Evolutionary conservation across 2,888 invertebrate species (phyloP), one percentile per base, ranked within the genome.

Genomic region (Microchrysa polita): DNA sequence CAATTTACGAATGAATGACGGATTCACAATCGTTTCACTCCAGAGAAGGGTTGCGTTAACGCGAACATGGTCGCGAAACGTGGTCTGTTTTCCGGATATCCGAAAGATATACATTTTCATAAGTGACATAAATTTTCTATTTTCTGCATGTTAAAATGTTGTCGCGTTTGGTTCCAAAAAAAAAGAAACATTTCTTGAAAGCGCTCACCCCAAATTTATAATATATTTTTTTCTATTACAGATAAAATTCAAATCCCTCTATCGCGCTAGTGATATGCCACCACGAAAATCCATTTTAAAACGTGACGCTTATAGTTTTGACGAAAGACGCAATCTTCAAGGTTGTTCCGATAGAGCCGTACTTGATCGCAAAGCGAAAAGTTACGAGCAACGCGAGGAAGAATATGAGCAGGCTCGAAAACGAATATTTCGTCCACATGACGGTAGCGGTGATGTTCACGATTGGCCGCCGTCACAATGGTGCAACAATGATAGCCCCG

Each of bases 361-460:
- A 79, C 89, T 91, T 74, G 90, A 89, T 78, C 87, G 91, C 73
- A 87, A 91, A 76, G 91, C 93, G 83, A 94, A 93, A 82, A 94
- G 96, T 78, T 91, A 96, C 80, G 97, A 97, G 83, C 96, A 97
- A 84, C 87, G 97, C 34, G 95, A 96, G 85, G 92, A 92, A 81
- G 94, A 95, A 79, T 97, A 97, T 83, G 93, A 94, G 82, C 90
- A 93, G 81, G 94, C 91, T 67, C 88, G 94, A 74, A 88, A 92
- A 77, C 89, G 96, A 84, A 97, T 97, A 86, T 97, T 97, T 82
- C 77, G 77, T 44, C 82, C 80, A 77, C 82, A 83, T 67, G 81
- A 82, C 48, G 79, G 77, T 34, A 78, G 77, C 23, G 81, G 79
- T 60, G 78, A 78, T 73, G 76, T 76, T 67, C 77, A 55, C 59